These are phyloP conservation scores for Protaetia brevitarsis DNA, from an alignment of 1,140 invertebrate genomes.

Conservation along the genomic window DNA sequence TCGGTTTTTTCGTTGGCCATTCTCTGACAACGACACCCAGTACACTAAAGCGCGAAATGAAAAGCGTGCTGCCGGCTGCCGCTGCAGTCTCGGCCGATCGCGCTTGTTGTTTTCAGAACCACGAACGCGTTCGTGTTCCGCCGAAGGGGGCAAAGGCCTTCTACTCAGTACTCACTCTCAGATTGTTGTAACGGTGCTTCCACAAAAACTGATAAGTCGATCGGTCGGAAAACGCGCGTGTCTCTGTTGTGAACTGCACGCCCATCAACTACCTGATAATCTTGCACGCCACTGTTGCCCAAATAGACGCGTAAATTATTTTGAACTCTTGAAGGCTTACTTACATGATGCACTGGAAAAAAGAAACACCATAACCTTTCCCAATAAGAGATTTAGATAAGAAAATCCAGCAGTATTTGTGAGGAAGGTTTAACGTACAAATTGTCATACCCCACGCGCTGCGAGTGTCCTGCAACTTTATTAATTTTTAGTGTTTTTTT, in stretches of 20 bases:
- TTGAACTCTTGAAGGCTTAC: no score
- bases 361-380: no score
- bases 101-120: not conserved
- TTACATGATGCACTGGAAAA: no score
- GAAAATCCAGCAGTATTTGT: no score
- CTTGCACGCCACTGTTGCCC: not conserved
- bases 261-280: not conserved
- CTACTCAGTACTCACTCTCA: not conserved
- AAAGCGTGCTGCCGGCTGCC: not conserved
- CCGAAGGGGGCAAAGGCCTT: conserved; percentile 13
- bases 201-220: not conserved
- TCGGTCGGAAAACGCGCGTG: not conserved
- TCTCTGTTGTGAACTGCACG: not conserved
- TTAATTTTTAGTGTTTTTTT: no score
- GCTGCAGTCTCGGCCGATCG: not conserved
- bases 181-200: not conserved
- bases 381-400: no score
- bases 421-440: no score
- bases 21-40: conserved; percentile 18
- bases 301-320: not conserved
- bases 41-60: not conserved
- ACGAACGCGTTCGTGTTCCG: not conserved
- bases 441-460: no score
- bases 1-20: conserved; percentile 37
- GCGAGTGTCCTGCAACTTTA: no score